A percentile compares a stretch with the other conserved stretches of the same genome.
Evolutionary conservation across 2,797 vertebrate genomes (phyloP).

Genomic region (Synanceia verrucosa): DNA sequence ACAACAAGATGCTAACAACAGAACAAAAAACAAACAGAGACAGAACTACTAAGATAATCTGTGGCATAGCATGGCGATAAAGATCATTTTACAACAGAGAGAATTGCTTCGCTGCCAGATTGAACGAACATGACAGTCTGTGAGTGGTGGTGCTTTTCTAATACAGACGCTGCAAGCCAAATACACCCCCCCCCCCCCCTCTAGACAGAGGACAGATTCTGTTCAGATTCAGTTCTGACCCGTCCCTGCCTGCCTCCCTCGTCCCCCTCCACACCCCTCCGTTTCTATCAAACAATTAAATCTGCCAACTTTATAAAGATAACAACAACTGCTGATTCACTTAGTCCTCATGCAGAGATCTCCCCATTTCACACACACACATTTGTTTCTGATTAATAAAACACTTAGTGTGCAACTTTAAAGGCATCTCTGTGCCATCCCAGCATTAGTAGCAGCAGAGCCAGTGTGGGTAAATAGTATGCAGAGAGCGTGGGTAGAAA

Average conservation of each 20-base stretch:
- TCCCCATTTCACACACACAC: not conserved
- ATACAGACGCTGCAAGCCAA: constrained; percentile 22
- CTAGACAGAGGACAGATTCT: constrained; percentile 56
- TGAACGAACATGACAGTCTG: constrained; percentile 22
- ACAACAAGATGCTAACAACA: no score
- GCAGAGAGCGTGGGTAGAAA: constrained; percentile 56
- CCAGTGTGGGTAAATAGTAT: constrained; percentile 53
- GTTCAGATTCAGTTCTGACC: constrained; percentile 38
- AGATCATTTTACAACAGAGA: constrained; percentile 28
- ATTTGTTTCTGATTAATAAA: constrained; percentile 25
- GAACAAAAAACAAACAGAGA: no score
- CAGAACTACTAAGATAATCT: no score
- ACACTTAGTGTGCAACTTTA: constrained; percentile 7
- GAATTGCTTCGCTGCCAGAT: constrained; percentile 20
- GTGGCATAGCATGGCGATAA: constrained; percentile 5
- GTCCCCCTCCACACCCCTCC: constrained; percentile 17
- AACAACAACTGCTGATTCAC: constrained; percentile 29
- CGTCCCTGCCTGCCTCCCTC: constrained; percentile 50
- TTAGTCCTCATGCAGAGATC: not conserved
- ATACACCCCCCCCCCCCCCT: not conserved
- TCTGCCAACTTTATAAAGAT: constrained; percentile 9
- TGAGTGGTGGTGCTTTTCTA: constrained; percentile 30
- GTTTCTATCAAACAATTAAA: constrained; percentile 28
- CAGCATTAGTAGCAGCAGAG: constrained; percentile 1
- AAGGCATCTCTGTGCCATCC: constrained; percentile 8